Percentiles rank a stretch among this genome's conserved stretches.
Conservation (phyloP, 2,797 vertebrate genomes). For the Harpagifer antarcticus region DNA sequence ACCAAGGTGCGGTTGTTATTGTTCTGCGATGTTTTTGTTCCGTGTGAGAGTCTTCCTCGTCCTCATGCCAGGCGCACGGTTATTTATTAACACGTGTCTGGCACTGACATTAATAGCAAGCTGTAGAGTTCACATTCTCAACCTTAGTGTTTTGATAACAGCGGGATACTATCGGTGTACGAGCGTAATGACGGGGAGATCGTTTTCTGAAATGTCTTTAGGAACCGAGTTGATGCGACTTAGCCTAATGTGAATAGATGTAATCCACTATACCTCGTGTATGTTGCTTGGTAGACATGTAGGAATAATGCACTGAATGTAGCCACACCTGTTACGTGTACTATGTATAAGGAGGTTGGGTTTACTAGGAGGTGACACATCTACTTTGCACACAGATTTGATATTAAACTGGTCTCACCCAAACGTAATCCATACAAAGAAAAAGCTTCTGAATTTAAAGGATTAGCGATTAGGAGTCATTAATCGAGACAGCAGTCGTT, state of each 20-base stretch:
- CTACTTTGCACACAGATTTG: not conserved
- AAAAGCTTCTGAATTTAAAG: constrained; percentile 1
- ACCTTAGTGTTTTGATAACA: constrained; percentile 54
- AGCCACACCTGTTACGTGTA: not conserved
- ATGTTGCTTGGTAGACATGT: not conserved
- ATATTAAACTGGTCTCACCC: not conserved
- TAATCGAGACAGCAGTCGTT: not conserved
- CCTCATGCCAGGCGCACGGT: constrained; percentile 20
- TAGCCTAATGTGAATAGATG: not conserved
- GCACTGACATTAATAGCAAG: constrained; percentile 41
- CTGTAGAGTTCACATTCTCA: constrained; percentile 46
- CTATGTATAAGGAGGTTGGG: not conserved
- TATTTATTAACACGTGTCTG: constrained; percentile 64
- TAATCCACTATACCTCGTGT: constrained; percentile 6
- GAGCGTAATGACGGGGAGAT: not conserved
- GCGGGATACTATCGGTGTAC: constrained; percentile 5
- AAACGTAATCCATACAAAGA: not conserved
- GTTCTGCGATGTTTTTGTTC: not conserved
- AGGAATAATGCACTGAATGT: constrained; percentile 2
- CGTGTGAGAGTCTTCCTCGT: not conserved
- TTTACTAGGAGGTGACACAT: too few relatives aligned
- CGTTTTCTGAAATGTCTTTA: constrained; percentile 13
- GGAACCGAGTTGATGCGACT: not conserved
- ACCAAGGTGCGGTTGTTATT: not conserved
- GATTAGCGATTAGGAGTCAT: not conserved